Base-by-base conservation (phyloP, 2,888 invertebrate genomes). In the Drosophila demipolita region DNA sequence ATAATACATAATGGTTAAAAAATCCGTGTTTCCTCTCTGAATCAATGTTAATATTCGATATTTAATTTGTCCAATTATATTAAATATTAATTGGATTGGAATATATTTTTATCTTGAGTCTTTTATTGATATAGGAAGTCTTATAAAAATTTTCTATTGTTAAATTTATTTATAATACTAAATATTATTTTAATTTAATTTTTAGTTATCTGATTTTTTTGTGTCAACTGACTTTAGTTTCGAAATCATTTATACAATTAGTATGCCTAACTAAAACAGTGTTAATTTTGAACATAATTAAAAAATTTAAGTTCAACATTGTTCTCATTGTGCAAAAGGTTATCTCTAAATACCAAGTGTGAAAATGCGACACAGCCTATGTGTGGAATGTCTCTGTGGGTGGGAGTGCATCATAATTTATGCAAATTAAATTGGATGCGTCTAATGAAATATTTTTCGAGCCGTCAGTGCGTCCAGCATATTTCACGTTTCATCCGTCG, bases 401-500 rank as follows among this genome's bases (percentile, higher is more conserved):
- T 38, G 36, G 5, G n/a, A 32, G 58, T 36, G 55, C n/a, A 38
- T n/a, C 49, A 66, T 72, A 83, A 83, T 83, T 80, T 70, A 80
- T 80, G 83, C 73, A 80, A 72, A 75, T 69, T 53, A 54, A 63
- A 73, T 40, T 72, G 35, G 49, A 20, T 55, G 35, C 17, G 33
- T 32, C 42, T 54, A 61, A 48, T 62, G 36, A 69, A 64, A 76
- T 45, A 62, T 49, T 52, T 35, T 6, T 12, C 50, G 53, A 38
- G 36, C 48, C 42, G 36, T 35, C 17, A 36, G 20, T 3, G n/a
- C 20, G 26, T 38, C 38, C 59, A 73, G 65, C 61, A 84, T 84
- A 84, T 88, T 84, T 90, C 63, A 76, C 89, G 86, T 87, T 89
- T 85, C 84, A 71, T 82, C 73, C 67, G 73, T 72, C 82, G 29